Base-by-base conservation (phyloP, 2,888 invertebrate species). In the Metacarcinus magister region DNA sequence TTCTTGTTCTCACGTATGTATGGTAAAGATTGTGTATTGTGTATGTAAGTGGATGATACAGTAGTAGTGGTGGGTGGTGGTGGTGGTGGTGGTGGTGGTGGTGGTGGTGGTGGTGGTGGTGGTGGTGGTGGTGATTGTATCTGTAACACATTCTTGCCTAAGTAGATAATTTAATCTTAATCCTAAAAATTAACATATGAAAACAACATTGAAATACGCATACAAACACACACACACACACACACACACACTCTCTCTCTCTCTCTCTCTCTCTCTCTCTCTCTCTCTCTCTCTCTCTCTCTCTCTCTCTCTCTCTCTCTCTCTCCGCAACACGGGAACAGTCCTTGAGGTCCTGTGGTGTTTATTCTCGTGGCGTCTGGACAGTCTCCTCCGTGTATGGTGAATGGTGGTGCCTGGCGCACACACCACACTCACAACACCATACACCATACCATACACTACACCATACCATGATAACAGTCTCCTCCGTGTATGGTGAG, bases 231-330 rank as follows among this genome's bases (percentile, higher is more conserved):
- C n/a, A n/a, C n/a, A n/a, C n/a, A n/a, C n/a, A n/a, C 91, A 1
- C 39, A 23, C 44, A n/a, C n/a, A n/a, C n/a, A n/a, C 28, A 16
- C 54, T 44, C 23, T 23, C 92, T 92, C 92, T 48, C 92, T 54
- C 92, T 54, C 92, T 54, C 44, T 54, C 92, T 32, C 28, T 54
- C 44, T 92, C 91, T 46, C 48, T 32, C 48, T 48, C 46, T 54
- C 48, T 82, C 82, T 10, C 10, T 10, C 10, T 48, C 46, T 5
- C 46, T 23, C 54, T 28, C 48, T 48, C 92, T 32, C 46, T 48
- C 46, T 48, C 92, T 54, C 28, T 48, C 46, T 92, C 48, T 54
- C 92, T 92, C 48, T 54, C 32, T 54, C 54, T 82, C 82, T 82
- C 82, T 10, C 23, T 19, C 23, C 67, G 67, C 67, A 67, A 67